Percentiles rank a stretch among this genome's conserved stretches.
phyloP scores from a whole-genome alignment of 2,797 vertebrate genomes.

The Tarsius wallacei region DNA sequence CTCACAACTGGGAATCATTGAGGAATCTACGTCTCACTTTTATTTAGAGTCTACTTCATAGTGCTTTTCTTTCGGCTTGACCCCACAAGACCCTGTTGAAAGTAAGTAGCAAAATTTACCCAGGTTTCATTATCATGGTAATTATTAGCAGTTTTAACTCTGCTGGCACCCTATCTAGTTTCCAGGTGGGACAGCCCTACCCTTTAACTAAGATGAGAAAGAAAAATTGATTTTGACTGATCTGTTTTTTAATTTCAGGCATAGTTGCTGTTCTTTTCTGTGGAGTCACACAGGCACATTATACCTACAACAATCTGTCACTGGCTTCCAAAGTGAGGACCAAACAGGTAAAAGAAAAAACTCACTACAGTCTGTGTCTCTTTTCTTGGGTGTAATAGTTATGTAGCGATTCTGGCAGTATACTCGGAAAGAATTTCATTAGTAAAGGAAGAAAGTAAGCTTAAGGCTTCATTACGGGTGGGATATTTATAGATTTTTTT shows the following conservation, averaged over 20 bases:
- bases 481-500: constrained; percentile 77
- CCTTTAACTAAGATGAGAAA: constrained; percentile 42
- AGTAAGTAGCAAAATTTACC: neutral
- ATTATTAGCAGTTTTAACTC: neutral
- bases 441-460: constrained; percentile 62
- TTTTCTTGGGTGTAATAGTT: constrained; percentile 27
- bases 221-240: constrained; percentile 25
- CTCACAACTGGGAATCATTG: neutral
- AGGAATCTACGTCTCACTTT: constrained; percentile 5
- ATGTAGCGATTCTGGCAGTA: constrained; percentile 15
- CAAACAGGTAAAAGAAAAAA: constrained; percentile 92
- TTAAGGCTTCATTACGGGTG: constrained; percentile 75
- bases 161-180: neutral
- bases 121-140: neutral
- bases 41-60: neutral
- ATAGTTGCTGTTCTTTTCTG: constrained; percentile 95
- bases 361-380: constrained; percentile 15
- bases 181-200: neutral
- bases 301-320: constrained; percentile 94
- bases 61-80: neutral
- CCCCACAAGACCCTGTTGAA: neutral
- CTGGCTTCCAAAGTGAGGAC: constrained; percentile 92
- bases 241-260: constrained; percentile 90
- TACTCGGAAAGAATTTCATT: constrained; percentile 68
- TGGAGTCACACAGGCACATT: constrained; percentile 94